These are phyloP conservation scores for Brachyptera putata DNA, from an alignment of 2,888 invertebrate species.

Conservation along the genomic window DNA sequence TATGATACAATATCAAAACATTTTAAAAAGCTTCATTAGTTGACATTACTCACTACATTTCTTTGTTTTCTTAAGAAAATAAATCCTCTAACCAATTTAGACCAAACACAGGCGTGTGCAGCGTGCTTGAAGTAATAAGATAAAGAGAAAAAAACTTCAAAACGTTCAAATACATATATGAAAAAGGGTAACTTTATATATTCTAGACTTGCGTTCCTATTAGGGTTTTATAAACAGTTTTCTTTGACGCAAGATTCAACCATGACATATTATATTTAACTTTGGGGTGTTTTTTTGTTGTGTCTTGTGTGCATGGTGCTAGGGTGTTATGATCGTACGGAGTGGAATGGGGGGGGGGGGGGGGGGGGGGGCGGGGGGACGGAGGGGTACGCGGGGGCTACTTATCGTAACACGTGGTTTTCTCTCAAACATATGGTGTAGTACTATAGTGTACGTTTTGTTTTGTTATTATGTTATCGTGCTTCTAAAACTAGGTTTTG, in stretches of 20 bases:
- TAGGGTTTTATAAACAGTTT: constrained; percentile 9
- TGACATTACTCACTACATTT: too few species aligned
- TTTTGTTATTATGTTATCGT: too few species aligned
- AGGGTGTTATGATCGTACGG: background rate
- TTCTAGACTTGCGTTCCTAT: constrained; percentile 3
- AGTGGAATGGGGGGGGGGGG: background rate
- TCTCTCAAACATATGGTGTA: background rate
- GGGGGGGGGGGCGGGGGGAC: background rate
- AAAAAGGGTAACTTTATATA: background rate
- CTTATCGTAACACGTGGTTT: constrained; percentile 1
- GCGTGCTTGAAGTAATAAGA: too few species aligned
- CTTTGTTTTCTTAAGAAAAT: too few species aligned
- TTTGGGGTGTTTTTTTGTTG: background rate
- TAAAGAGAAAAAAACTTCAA: background rate
- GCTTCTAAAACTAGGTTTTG: too few species aligned
- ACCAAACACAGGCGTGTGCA: constrained; percentile 2
- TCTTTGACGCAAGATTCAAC: background rate
- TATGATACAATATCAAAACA: too few species aligned
- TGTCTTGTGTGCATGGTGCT: background rate
- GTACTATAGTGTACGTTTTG: too few species aligned
- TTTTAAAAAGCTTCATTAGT: too few species aligned
- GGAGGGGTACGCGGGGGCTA: background rate
- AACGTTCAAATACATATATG: background rate
- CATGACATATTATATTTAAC: background rate
- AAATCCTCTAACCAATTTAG: too few species aligned